Percentiles rank a stretch among this genome's conserved stretches.
phyloP scores from a whole-genome alignment of 2,113 vertebrate species.

The Otocyon megalotis region DNA sequence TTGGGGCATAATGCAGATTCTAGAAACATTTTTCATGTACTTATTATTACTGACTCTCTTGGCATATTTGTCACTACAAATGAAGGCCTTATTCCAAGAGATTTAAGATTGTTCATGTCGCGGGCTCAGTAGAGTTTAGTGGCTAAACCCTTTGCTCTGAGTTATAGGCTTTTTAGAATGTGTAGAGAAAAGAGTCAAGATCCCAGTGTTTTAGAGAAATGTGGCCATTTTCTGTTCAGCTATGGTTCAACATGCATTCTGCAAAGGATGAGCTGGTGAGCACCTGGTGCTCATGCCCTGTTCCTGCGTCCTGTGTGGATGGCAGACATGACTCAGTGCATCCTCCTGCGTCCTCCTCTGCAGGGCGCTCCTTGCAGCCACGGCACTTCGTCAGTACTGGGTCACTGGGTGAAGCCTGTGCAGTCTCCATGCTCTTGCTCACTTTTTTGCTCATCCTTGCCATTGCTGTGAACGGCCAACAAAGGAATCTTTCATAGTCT shows the following conservation, averaged over 20 bases:
- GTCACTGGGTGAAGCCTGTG: background rate
- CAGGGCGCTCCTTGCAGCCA: background rate
- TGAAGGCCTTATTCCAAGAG: conserved; percentile 27
- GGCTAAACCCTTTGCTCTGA: background rate
- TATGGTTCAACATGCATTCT: background rate
- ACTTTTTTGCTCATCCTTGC: background rate
- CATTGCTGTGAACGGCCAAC: background rate
- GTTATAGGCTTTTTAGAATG: conserved; percentile 28
- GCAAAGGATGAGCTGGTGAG: background rate
- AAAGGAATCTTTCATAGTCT: background rate
- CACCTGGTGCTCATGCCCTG: background rate
- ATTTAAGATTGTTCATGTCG: background rate
- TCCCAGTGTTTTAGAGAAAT: background rate
- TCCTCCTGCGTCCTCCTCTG: background rate
- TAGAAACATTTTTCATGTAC: background rate
- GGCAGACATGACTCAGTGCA: background rate
- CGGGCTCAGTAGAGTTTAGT: background rate
- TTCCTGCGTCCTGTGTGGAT: background rate
- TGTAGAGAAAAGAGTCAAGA: conserved; percentile 18
- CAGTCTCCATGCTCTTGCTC: background rate
- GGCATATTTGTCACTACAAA: background rate
- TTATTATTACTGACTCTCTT: conserved; percentile 41
- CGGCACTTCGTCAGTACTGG: accelerated
- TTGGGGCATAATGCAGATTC: background rate
- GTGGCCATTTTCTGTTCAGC: conserved; percentile 36